Base-by-base conservation (phyloP, 2,888 invertebrate genomes). In the Stictocephala bisonia region DNA sequence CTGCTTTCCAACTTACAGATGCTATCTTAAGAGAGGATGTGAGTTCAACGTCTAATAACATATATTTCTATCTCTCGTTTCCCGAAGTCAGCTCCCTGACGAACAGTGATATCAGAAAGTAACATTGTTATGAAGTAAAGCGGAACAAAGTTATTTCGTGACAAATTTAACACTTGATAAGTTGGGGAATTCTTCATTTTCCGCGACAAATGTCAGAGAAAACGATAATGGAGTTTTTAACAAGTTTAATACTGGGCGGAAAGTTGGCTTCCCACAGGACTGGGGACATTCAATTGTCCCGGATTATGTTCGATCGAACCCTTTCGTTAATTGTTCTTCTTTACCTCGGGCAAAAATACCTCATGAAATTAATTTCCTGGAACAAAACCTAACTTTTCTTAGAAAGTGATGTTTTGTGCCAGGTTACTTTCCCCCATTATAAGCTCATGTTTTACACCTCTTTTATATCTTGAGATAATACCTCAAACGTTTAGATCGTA, bases 201-300 rank as follows among this genome's bases (percentile, higher is more conserved):
- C 44, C 64, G 40, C 22, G 44, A 64, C 41, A 64, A 64, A 64
- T 64, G 40, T 64, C 64, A 44, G 64, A 27, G 15, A 64, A 64
- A 64, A 44, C 41, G 64, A 40, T 64, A 44, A 64, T 64, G 64
- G 64, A 64, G 64, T 64, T 64, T 64, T 41, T 64, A 64, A 64
- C 64, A 64, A 64, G 64, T 64, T 64, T 44, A 64, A 7, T 13
- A 9, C 35, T 29, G 18, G 26, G 44, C 7, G 44, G 15, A 15
- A 64, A 35, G 26, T 41, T 41, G 6, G 20, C 13, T 27, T 26
- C 40, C n/a, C 24, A n/a, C 1, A 15, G 26, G 11, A 24, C n/a
- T n/a, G 15, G 26, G 44, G 44, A 64, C 64, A 26, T 64, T 44
- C 13, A 64, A 44, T 22, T 60, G 2, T 40, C 40, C 18, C n/a